These are phyloP conservation scores for Apoda limacodes DNA, from an alignment of 2,888 invertebrate species.

Conservation along the genomic window DNA sequence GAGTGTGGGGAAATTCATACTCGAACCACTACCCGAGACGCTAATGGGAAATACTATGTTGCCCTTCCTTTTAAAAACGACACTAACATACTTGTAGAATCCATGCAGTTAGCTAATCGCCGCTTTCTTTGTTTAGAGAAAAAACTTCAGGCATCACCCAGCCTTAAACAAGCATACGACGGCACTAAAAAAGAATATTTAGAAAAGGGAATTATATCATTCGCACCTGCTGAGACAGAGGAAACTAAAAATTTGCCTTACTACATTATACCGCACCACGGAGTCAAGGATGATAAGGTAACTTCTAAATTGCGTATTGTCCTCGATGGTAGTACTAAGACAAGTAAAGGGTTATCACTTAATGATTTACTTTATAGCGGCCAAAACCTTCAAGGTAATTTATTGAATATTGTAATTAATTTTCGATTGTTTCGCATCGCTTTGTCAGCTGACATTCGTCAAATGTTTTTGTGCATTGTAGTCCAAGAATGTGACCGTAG, in stretches of 20 bases:
- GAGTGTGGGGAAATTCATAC: slow-evolving; percentile 9
- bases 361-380: slow-evolving; percentile 1
- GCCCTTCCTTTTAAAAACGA: slow-evolving; percentile 10
- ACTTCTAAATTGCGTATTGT: too few relatives aligned
- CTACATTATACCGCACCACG: too few relatives aligned
- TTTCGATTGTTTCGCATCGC: slow-evolving; percentile 5
- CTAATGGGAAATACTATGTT: slow-evolving; percentile 7
- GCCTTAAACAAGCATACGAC: slow-evolving; percentile 9
- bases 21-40: slow-evolving; percentile 7
- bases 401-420: slow-evolving; percentile 6
- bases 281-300: too few relatives aligned
- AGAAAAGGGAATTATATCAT: too few relatives aligned
- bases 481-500: slow-evolving; percentile 4
- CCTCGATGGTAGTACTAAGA: slow-evolving; percentile 10
- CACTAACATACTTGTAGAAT: slow-evolving; percentile 1
- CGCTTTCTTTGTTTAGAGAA: slow-evolving; percentile 13
- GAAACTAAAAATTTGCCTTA: too few relatives aligned
- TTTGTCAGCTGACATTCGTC: slow-evolving; percentile 7
- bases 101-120: slow-evolving; percentile 2
- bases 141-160: slow-evolving; percentile 8
- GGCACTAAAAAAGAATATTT: too few relatives aligned
- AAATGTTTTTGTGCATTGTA: slow-evolving; percentile 6
- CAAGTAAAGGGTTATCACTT: background rate
- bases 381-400: slow-evolving; percentile 2
- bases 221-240: too few relatives aligned